These are phyloP conservation scores for Drosophila pruinosa DNA, from an alignment of 1,140 invertebrate species.

Conservation along the genomic window DNA sequence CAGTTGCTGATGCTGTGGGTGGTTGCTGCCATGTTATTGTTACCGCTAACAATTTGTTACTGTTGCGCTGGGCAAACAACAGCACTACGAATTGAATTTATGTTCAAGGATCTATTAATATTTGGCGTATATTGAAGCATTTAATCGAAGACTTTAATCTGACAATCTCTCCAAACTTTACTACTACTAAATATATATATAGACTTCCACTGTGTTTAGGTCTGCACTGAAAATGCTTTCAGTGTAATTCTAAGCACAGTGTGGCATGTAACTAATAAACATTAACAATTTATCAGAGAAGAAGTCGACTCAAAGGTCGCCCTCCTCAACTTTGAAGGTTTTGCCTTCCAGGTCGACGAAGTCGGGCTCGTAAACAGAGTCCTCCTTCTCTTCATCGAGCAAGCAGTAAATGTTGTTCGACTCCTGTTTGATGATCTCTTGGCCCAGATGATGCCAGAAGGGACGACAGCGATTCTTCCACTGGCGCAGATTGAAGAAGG, in stretches of 20 bases:
- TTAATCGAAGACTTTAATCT: neutral
- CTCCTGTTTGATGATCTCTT: slow-evolving; percentile 61
- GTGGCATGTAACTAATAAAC: neutral
- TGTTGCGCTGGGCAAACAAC: neutral
- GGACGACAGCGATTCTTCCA: slow-evolving; percentile 75
- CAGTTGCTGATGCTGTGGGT: neutral
- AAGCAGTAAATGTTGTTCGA: slow-evolving; percentile 63
- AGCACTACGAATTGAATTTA: neutral
- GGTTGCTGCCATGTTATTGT: slow-evolving; percentile 16
- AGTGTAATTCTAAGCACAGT: slow-evolving; percentile 1
- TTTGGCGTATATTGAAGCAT: neutral
- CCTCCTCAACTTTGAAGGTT: slow-evolving; percentile 55
- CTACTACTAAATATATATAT: neutral
- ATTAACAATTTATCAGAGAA: slow-evolving; percentile 17
- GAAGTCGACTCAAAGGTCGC: slow-evolving; percentile 3
- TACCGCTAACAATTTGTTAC: slow-evolving; percentile 28
- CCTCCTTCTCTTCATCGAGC: slow-evolving; percentile 59
- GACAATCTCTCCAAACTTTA: neutral
- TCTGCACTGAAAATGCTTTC: slow-evolving; percentile 14
- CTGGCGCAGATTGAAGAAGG: slow-evolving; percentile 70
- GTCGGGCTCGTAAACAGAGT: slow-evolving; percentile 16
- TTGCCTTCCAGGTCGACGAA: slow-evolving; percentile 27
- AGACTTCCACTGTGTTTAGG: neutral
- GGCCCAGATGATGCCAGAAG: slow-evolving; percentile 60
- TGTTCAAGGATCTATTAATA: slow-evolving; percentile 7